Percentiles rank a stretch among this genome's conserved stretches.
These are phyloP conservation scores for Galleria mellonella DNA, from an alignment of 1,140 invertebrate species.

Conservation along the genomic window DNA sequence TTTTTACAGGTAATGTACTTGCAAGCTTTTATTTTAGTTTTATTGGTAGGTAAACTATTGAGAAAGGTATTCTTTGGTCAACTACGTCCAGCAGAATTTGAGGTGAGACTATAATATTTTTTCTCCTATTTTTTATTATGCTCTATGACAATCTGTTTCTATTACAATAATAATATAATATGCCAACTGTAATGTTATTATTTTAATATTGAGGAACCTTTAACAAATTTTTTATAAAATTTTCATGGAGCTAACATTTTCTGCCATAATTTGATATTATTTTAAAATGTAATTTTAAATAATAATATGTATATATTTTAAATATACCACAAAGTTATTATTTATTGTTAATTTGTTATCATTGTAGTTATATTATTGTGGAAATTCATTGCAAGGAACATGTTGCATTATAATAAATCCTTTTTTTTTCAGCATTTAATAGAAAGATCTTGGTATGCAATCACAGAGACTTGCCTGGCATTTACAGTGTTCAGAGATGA, in stretches of 20 bases:
- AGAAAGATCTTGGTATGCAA: constrained; percentile 98
- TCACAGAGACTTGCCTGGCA: constrained; percentile 98
- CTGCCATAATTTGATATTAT: too few species aligned
- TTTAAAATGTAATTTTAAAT: too few species aligned
- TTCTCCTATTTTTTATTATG: too few species aligned
- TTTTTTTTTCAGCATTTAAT: constrained; percentile 90
- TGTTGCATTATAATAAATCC: background rate
- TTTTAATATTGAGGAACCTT: too few species aligned
- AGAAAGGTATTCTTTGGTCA: constrained; percentile 98
- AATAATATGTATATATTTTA: too few species aligned
- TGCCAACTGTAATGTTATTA: too few species aligned
- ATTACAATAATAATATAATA: too few species aligned
- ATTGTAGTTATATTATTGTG: background rate
- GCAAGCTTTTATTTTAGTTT: constrained; percentile 96
- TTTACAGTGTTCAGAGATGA: constrained; percentile 99
- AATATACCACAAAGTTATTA: too few species aligned
- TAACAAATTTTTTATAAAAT: too few species aligned
- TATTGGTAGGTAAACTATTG: constrained; percentile 95
- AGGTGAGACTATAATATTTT: constrained; percentile 77
- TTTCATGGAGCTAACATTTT: too few species aligned
- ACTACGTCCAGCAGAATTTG: constrained; percentile 96
- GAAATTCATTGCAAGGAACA: too few species aligned
- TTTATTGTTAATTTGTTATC: background rate
- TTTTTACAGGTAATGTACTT: constrained; percentile 95
- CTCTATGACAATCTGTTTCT: too few species aligned